phyloP scores from a whole-genome alignment of 2,113 vertebrate species.

The Tyto alba region DNA sequence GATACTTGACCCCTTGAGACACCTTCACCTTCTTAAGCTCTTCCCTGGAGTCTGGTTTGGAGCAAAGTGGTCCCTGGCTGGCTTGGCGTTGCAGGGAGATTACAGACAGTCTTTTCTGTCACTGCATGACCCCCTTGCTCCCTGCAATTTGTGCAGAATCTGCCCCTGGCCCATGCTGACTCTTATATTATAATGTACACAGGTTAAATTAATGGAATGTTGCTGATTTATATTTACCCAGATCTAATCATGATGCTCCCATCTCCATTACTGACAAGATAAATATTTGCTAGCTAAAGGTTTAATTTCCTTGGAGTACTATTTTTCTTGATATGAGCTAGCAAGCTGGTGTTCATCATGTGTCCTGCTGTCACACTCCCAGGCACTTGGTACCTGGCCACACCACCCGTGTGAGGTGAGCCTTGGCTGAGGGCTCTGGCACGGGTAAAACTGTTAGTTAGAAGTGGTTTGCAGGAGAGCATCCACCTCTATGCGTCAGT shows the following conservation, averaged over 20 bases:
- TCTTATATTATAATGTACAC: neutral
- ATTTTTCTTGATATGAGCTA: neutral
- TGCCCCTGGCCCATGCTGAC: neutral
- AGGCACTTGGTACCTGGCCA: neutral
- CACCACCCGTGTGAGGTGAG: neutral
- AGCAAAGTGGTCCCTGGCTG: neutral
- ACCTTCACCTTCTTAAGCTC: neutral
- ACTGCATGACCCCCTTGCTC: neutral
- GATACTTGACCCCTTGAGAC: neutral
- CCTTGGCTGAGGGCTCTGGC: neutral
- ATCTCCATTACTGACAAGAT: neutral
- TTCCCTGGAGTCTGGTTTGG: neutral
- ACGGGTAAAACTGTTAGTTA: neutral
- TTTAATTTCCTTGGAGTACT: neutral
- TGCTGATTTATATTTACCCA: neutral
- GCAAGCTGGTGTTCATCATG: neutral
- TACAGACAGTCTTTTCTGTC: neutral
- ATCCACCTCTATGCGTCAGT: fast-evolving
- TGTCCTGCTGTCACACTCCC: neutral
- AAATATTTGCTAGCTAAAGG: neutral
- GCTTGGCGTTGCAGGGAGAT: neutral
- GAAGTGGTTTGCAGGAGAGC: neutral
- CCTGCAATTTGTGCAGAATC: neutral
- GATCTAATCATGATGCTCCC: neutral
- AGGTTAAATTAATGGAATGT: neutral